Evolutionary conservation across 2,113 vertebrate genomes (phyloP), one percentile per base, ranked within the genome.

Genomic region (Hypanus sabinus): DNA sequence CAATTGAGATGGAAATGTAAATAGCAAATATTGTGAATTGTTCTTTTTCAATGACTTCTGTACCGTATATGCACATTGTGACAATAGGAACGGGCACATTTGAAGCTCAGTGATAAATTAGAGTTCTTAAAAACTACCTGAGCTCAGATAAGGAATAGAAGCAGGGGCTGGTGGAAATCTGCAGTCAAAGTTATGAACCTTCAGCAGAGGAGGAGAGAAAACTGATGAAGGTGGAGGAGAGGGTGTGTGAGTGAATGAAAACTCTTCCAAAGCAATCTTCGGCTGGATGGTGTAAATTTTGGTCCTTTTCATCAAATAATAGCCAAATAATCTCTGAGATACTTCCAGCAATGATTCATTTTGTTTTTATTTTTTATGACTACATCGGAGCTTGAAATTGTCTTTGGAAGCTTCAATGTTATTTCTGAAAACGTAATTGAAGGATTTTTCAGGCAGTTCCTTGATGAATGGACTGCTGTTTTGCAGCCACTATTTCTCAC

Each of bases 401-500:
- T 1, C 24, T 30, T 88, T 30, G 0, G 10, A 88, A 27, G 60
- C 55, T 87, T 87, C 10, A 62, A n/a, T n/a, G 30, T 55, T 18
- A 90, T 90, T 88, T 90, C 60, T 65, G 60, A 90, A 65, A 68
- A 65, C 33, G 85, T 33, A 62, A 88, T 65, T 90, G 65, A 90
- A 33, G 12, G 20, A 33, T 90, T 87, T 30, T 85, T 85, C 71
- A 1, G 18, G 71, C 71, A n/a, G 75, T n/a, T 76, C 5, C 0
- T 33, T 18, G 14, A 65, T 33, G 4, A 4, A 8, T 36, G 16
- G 22, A 24, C 5, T 68, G 57, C 30, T 65, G n/a, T n/a, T 90
- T 65, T 18, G 7, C 24, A 27, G 55, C 9, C 9, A 30, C n/a
- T 4, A 3, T 85, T 57, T 85, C 46, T 65, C 85, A 68, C n/a